These are phyloP conservation scores for Stenodema calcarata DNA, from an alignment of 2,888 invertebrate species.

Conservation along the genomic window DNA sequence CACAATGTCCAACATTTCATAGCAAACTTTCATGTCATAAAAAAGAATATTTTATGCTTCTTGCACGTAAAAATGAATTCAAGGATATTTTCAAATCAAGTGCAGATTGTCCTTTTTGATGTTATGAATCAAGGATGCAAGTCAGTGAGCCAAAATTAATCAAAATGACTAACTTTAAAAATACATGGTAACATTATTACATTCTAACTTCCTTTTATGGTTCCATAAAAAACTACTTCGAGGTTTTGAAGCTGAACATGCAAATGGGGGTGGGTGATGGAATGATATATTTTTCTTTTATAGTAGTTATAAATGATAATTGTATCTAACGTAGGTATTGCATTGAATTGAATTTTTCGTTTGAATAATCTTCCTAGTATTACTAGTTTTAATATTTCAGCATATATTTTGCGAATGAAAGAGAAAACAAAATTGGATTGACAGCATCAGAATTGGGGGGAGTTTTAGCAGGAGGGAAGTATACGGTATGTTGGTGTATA, in stretches of 20 bases:
- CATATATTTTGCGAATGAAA: no score
- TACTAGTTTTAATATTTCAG: neutral
- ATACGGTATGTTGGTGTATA: neutral
- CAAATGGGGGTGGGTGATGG: conserved; percentile 51
- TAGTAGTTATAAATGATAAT: neutral
- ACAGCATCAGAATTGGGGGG: neutral
- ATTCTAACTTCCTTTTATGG: conserved; percentile 35
- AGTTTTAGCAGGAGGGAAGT: neutral
- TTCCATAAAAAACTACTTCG: conserved; percentile 51
- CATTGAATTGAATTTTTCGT: neutral
- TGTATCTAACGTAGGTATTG: no score
- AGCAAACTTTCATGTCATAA: conserved; percentile 39
- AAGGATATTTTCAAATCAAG: conserved; percentile 20
- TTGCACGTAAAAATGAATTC: conserved; percentile 35
- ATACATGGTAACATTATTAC: conserved; percentile 40
- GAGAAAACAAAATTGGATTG: neutral
- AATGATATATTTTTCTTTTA: conserved; percentile 22
- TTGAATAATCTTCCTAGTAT: neutral
- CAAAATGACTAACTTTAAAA: conserved; percentile 30
- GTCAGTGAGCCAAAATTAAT: conserved; percentile 42
- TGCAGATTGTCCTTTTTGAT: conserved; percentile 1
- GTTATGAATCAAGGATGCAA: conserved; percentile 35
- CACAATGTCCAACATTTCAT: conserved; percentile 35
- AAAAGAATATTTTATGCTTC: conserved; percentile 31
- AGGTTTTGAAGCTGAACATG: conserved; percentile 53